phyloP scores from a whole-genome alignment of 2,113 vertebrate genomes.

The Tyto alba region DNA sequence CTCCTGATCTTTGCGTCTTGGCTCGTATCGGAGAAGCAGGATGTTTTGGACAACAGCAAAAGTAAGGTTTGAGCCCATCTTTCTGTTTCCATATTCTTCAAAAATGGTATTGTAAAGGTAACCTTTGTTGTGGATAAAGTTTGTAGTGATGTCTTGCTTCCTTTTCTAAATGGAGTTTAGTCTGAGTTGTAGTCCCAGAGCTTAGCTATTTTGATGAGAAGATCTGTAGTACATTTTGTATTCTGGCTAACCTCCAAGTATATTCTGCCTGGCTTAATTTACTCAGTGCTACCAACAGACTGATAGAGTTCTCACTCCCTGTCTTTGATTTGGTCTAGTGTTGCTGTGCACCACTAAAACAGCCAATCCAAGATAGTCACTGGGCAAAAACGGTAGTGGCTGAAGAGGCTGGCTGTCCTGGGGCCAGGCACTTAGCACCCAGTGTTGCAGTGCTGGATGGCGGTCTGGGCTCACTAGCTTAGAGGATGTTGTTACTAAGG shows the following conservation, averaged over 20 bases:
- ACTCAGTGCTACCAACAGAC: not conserved
- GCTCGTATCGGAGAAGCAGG: not conserved
- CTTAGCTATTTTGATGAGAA: not conserved
- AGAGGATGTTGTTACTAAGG: not conserved
- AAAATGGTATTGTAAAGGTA: not conserved
- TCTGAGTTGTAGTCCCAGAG: not conserved
- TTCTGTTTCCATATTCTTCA: not conserved
- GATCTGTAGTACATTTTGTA: not conserved
- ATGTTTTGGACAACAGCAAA: not conserved
- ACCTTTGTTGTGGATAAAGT: not conserved
- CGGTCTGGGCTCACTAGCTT: not conserved
- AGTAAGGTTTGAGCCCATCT: not conserved
- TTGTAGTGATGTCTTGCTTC: not conserved
- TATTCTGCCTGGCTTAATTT: not conserved
- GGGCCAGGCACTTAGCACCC: not conserved
- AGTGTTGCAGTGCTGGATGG: not conserved
- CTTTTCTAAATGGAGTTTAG: not conserved
- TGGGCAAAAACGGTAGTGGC: not conserved
- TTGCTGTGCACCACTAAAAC: not conserved
- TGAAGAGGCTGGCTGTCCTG: not conserved
- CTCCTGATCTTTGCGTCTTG: not conserved
- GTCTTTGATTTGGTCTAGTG: not conserved
- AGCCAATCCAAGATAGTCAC: not conserved
- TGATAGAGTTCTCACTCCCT: not conserved
- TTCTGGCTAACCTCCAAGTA: not conserved